Percentiles rank a stretch among this genome's conserved stretches.
Evolutionary conservation across 2,888 invertebrate genomes (phyloP).

Genomic region (Nomada goodeniana): DNA sequence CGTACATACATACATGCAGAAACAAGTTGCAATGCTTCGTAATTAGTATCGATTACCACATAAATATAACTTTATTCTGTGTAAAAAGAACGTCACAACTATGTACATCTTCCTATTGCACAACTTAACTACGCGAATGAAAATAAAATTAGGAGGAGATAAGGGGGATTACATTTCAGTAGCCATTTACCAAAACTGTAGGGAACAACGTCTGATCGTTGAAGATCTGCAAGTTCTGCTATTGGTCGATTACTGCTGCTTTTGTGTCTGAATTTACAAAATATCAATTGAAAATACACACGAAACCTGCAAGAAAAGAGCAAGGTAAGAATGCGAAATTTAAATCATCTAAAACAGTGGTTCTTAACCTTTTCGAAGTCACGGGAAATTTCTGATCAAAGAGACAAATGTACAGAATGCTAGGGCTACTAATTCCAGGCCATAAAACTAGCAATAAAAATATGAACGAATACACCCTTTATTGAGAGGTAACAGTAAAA

Average conservation of each 20-base stretch:
- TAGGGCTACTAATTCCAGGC: no score
- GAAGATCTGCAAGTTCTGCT: constrained; percentile 67
- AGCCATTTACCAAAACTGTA: constrained; percentile 71
- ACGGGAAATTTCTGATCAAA: neutral
- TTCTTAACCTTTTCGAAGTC: neutral
- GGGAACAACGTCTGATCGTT: constrained; percentile 70
- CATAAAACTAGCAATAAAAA: no score
- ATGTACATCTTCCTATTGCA: no score
- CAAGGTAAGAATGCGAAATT: neutral
- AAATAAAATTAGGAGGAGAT: neutral
- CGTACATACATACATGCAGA: no score
- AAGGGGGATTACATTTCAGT: neutral
- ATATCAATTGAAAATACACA: constrained; percentile 81
- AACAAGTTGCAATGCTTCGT: no score
- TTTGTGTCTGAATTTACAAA: constrained; percentile 85
- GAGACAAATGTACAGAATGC: neutral
- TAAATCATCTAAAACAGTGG: no score
- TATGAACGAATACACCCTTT: no score
- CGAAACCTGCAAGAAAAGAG: constrained; percentile 78
- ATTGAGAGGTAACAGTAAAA: no score
- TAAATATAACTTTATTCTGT: no score
- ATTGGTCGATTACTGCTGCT: constrained; percentile 85
- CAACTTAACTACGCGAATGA: neutral
- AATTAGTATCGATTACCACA: no score
- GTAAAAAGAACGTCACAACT: no score